phyloP scores from a whole-genome alignment of 1,140 invertebrate genomes.

The Episyrphus balteatus region DNA sequence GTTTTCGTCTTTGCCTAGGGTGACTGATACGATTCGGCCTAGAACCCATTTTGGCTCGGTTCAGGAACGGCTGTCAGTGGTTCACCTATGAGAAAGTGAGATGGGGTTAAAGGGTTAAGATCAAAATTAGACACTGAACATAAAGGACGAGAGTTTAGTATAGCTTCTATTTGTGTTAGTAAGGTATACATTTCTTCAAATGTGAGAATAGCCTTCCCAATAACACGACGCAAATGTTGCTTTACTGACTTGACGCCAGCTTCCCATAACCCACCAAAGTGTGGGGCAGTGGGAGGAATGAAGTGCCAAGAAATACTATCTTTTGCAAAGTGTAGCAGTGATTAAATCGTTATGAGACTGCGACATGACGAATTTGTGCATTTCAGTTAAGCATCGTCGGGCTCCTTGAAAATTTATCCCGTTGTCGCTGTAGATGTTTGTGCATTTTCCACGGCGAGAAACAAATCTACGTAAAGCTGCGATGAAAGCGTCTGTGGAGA shows the following conservation, averaged over 20 bases:
- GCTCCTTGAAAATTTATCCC: background rate
- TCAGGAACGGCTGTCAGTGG: too few species aligned
- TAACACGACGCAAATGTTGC: conserved; percentile 11
- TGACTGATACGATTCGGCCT: too few species aligned
- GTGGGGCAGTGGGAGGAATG: conserved; percentile 15
- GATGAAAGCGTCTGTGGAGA: too few species aligned
- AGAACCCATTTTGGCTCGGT: too few species aligned
- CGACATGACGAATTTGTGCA: too few species aligned
- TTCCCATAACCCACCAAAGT: conserved; percentile 27
- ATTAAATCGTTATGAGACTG: too few species aligned
- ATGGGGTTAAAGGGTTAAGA: conserved; percentile 9
- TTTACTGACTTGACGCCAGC: conserved; percentile 16
- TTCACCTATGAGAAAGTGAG: too few species aligned
- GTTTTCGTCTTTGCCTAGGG: too few species aligned
- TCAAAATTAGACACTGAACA: conserved; percentile 10
- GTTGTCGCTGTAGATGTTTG: background rate
- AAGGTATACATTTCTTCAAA: conserved; percentile 13
- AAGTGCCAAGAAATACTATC: conserved; percentile 10
- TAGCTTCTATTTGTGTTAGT: conserved; percentile 9
- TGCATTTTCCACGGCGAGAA: background rate
- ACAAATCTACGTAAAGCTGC: too few species aligned
- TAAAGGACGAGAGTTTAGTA: too few species aligned
- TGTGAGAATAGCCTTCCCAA: conserved; percentile 10
- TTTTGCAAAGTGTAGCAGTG: too few species aligned
- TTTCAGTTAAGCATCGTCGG: background rate